A percentile compares a stretch with the other conserved stretches of the same genome.
Conservation (phyloP, 2,888 invertebrate species). For the Caenorhabditis parvicauda region DNA sequence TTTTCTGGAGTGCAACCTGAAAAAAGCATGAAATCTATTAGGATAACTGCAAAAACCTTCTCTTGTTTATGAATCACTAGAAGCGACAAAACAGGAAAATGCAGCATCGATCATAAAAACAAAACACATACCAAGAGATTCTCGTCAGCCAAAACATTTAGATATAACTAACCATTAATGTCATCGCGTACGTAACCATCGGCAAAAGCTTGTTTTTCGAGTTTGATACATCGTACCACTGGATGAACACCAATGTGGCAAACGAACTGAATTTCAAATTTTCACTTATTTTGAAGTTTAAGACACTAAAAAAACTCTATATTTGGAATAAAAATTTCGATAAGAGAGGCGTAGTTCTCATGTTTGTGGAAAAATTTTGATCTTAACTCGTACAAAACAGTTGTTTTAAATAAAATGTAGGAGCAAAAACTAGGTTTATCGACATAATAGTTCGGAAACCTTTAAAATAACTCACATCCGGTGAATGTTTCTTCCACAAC, state of each 20-base stretch:
- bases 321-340: neutral
- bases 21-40: neutral
- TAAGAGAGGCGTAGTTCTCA: neutral
- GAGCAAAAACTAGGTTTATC: neutral
- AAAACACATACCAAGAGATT: too few species aligned
- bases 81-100: too few species aligned
- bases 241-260: conserved; percentile 44
- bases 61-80: too few species aligned
- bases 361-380: neutral
- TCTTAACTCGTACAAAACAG: neutral
- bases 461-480: conserved; percentile 14
- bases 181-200: conserved; percentile 39
- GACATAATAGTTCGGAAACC: neutral
- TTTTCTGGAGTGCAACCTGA: conserved; percentile 11
- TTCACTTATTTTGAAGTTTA: too few species aligned
- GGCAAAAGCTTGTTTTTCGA: conserved; percentile 38
- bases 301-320: neutral
- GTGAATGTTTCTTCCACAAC: conserved; percentile 27
- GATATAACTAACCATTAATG: conserved; percentile 20
- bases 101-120: too few species aligned
- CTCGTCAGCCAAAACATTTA: neutral
- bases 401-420: neutral
- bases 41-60: too few species aligned
- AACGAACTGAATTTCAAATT: conserved; percentile 30
- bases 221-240: conserved; percentile 18